Evolutionary conservation across 2,797 vertebrate species (phyloP), one percentile per base, ranked within the genome.

Genomic region (Cichlasoma orientale): DNA sequence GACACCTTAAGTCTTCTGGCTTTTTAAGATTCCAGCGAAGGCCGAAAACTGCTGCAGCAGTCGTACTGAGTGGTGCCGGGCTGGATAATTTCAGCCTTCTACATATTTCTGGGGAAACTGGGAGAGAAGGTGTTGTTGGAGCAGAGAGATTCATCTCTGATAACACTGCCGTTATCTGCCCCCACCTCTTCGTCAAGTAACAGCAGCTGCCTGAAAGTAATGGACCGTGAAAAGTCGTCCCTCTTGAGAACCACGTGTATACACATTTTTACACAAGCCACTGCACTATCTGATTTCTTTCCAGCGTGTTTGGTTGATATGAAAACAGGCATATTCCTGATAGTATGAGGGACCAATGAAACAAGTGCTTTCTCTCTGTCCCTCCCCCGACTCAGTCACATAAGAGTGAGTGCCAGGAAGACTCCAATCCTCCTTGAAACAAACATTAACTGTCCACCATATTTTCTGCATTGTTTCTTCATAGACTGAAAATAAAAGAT

Each of bases 161-260:
- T 85, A 82, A 74, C 38, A 5, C 29, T 31, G 38, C 27, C 52
- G 63, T 84, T 87, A 80, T 84, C 82, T 69, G 1, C 38, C 12
- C 12, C 19, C 29, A 72, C 13, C 63, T 56, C 56, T 52, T 56
- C 29, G 54, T 63, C 70, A 82, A 75, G 57, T 25, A 73, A 89
- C 80, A 82, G 56, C 81, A 90, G 80, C 83, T 88, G 83, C 75
- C 52, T 55, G 56, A n/a, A 61, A 38, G 70, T 63, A 86, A 88
- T 79, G 83, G 66, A 69, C 81, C 71, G 21, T 78, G 77, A 87
- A 75, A 78, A 72, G 47, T 23, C 18, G 27, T 69, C 54, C 38
- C 55, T 74, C 61, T 38, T 4, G 25, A 74, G 56, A 78, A 56
- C 23, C 50, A 12, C 16, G 33, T 58, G 41, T 4, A n/a, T 6